Base-by-base conservation (phyloP, 2,113 vertebrate species). In the Copsychus sechellarum region DNA sequence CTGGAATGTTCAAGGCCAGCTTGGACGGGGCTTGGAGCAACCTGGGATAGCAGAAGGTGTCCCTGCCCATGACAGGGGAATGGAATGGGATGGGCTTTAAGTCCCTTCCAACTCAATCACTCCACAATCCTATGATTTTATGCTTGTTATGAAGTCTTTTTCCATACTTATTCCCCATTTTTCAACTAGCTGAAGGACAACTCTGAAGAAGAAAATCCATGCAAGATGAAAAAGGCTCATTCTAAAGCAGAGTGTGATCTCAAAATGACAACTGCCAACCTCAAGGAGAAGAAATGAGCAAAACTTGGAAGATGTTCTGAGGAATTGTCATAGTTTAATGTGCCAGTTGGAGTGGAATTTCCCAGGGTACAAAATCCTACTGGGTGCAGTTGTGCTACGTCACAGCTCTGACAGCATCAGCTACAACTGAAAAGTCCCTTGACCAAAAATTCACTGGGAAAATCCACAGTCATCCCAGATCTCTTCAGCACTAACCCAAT, bases 291-390 rank as follows among this genome's bases (percentile, higher is more conserved):
- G 94, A 98, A 98, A 84, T 81, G 71, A 66, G 81, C 53, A 10
- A 98, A 98, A 89, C 38, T 84, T 98, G 66, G 96, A 98, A 79
- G 97, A 98, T n/a, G 91, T 96, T 86, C 93, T 97, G 81, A 98
- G 97, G 94, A 98, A 98, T 56, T 83, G 40, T 54, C 62, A 62
- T 83, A 48, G 54, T 26, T 76, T 83, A 34, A 34, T 54, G 67
- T 19, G 26, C 28, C 25, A 47, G 9, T 3, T 17, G 12, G 36
- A 85, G 56, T 34, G 36, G n/a, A 70, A 45, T 34, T 69, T 81
- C 72, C 50, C 57, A 76, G 73, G 23, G 8, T 34, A 66, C 23
- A 42, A 40, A 42, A 82, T 69, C 28, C 47, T 24, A 34, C 50
- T n/a, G 80, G 53, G 40, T 45, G 65, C 31, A 45, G 53, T 6